Evolutionary conservation across 2,888 invertebrate genomes (phyloP).

Genomic region (Fragum whitleyi): DNA sequence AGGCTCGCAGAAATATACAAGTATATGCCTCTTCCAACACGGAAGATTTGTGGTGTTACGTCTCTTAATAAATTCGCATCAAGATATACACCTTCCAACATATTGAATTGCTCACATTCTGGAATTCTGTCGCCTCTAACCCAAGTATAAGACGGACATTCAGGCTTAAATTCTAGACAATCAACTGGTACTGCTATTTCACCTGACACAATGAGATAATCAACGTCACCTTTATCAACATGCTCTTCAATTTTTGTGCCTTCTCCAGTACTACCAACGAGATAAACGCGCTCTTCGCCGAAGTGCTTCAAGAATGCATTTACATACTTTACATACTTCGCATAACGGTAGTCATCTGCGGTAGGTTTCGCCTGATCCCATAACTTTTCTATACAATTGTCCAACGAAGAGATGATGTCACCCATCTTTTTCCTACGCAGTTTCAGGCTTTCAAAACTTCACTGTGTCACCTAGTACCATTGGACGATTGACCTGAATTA

Average conservation of each 20-base stretch:
- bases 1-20: not conserved
- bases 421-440: no score
- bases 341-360: conserved; percentile 27
- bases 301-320: conserved; percentile 29
- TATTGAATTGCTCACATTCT: not conserved
- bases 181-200: not conserved
- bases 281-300: conserved; percentile 1
- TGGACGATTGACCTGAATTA: no score
- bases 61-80: not conserved
- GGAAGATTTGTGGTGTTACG: not conserved
- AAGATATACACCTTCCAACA: not conserved
- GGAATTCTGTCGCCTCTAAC: not conserved
- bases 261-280: conserved; percentile 13
- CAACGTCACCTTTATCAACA: not conserved
- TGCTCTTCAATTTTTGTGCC: not conserved
- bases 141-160: not conserved
- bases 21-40: not conserved
- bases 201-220: not conserved
- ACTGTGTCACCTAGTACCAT: no score
- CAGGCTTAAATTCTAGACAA: not conserved
- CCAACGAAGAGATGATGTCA: no score
- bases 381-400: not conserved
- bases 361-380: conserved; percentile 31
- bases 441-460: no score
- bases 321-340: conserved; percentile 30